Evolutionary conservation across 2,888 invertebrate genomes (phyloP), one percentile per base, ranked within the genome.

Genomic region (Scaeva pyrastri): DNA sequence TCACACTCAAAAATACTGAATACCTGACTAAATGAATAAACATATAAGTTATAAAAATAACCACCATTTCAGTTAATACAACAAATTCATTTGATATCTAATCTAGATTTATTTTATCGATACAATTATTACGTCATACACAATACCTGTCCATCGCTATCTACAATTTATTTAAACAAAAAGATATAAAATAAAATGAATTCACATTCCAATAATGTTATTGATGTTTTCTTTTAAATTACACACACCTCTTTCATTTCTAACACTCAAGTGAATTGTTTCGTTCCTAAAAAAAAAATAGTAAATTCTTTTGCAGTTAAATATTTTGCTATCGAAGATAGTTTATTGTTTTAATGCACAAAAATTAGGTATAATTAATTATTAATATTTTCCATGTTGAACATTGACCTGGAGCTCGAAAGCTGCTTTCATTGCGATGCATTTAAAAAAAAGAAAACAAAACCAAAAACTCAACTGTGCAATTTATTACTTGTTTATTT

Each of bases 11-110:
- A 31, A 31, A 31, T 31, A 31, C 8, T 31, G 8, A 48, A 26
- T 66, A 31, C 45, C 48, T 48, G 48, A 48, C 45, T 45, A 66
- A 66, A 31, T 48, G 66, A 66, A 66, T 48, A 39, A 36, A 4
- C 8, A 31, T 31, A 31, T 31, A 31, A 31, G 2, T 23, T 43
- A 62, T 43, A 19, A 36, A 19, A 66, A 48, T 48, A 43, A 36
- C 48, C 12, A 8, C 19, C 64, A 48, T 48, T 66, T 31, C 66
- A 66, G 16, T 23, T 26, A 58, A 60, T 60, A 21, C 10, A 66
- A 2, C 12, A 21, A 21, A 21, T 36, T 2, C 10, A 12, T 64
- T 66, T 19, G 31, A 66, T 66, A 66, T 66, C 66, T 66, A 48
- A 66, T 66, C 66, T 48, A 12, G 31, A 48, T 26, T 60, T 26